Base-by-base conservation (phyloP, 2,888 invertebrate species). In the Synergus gifuensis region DNA sequence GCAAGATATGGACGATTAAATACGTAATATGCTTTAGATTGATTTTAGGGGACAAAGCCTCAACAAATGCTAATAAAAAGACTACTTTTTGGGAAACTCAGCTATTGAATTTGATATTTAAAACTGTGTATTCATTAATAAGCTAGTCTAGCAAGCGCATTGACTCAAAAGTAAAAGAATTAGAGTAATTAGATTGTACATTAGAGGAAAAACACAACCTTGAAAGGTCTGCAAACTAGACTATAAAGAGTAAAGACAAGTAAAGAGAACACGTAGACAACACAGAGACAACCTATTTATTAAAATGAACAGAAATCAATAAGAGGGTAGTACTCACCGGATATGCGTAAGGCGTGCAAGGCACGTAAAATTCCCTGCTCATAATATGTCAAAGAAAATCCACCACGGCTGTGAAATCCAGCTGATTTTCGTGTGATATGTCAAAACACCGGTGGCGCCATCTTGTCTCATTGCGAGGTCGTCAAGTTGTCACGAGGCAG, bases 301-400 rank as follows among this genome's bases (percentile, higher is more conserved):
- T 28, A 60, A 60, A 54, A 18, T 4, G 16, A 46, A 28, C 28
- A 69, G 60, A 69, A 78, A 78, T 78, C 78, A 36, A 78, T 78
- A 78, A 46, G 5, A 40, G 40, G 42, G 44, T 40, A 42, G 36
- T 76, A 86, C 91, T 90, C 83, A 92, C 92, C 91, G 91, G 90
- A 89, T 91, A 91, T 87, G 90, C 89, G 90, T 91, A 92, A 87
- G 90, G 88, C 84, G 90, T 89, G 87, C 91, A 91, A 81, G 91
- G 90, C 79, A 92, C 92, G 89, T 89, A 91, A 85, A 92, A 92
- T 90, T 92, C 91, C 89, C 92, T 91, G 89, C 91, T 92, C 92
- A 91, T 92, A 90, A 90, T 91, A 89, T 76, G 62, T 84, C 76
- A 77, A 76, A 80, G 22, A 80, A 82, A 80, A 77, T 66, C 44